Evolutionary conservation across 1,140 invertebrate species (phyloP).

Genomic region (Eurosta solidaginis): DNA sequence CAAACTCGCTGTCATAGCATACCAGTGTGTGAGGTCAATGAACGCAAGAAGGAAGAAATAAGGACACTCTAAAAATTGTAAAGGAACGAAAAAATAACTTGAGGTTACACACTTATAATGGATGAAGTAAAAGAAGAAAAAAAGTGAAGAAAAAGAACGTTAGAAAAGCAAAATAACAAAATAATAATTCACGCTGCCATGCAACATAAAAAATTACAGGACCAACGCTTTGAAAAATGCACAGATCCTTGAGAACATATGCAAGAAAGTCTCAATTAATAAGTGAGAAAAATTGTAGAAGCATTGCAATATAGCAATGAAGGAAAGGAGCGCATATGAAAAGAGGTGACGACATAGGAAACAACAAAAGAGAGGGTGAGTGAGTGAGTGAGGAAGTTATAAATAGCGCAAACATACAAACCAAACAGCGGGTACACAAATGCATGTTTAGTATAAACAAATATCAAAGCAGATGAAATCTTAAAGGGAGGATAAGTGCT

Average conservation of each 20-base stretch:
- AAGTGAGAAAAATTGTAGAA: neutral
- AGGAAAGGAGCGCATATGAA: neutral
- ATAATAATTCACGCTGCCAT: neutral
- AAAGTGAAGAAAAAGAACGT: neutral
- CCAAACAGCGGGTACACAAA: neutral
- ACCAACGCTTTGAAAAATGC: no score
- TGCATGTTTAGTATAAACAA: neutral
- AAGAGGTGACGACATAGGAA: neutral
- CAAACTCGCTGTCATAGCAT: neutral
- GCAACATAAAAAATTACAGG: neutral
- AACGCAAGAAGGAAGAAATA: neutral
- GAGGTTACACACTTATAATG: no score
- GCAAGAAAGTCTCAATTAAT: neutral
- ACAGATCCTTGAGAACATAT: neutral
- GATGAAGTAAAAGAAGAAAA: neutral
- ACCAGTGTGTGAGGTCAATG: slow-evolving; percentile 26
- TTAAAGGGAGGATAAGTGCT: neutral
- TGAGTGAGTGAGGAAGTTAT: no score
- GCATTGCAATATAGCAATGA: neutral
- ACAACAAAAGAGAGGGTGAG: neutral
- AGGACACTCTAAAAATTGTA: neutral
- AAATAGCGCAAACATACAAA: no score
- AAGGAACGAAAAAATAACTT: neutral
- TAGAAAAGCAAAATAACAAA: neutral
- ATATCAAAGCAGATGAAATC: neutral